A percentile compares a stretch with the other conserved stretches of the same genome.
These are phyloP conservation scores for Aulostomus chinensis DNA, from an alignment of 2,797 vertebrate species.

Conservation along the genomic window DNA sequence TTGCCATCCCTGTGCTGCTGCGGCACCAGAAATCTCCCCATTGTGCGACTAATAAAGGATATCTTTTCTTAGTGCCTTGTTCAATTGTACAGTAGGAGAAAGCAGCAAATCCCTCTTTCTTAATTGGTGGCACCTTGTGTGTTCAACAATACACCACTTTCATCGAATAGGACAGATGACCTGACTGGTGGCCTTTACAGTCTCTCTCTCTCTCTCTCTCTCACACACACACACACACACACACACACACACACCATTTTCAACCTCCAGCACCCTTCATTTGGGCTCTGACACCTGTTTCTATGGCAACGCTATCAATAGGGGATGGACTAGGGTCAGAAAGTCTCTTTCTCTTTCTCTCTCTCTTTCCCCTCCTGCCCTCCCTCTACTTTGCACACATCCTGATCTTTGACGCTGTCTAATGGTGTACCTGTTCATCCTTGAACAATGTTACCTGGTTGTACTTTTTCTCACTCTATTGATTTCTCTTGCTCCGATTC, in stretches of 20 bases:
- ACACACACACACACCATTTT: slow-evolving; percentile 28
- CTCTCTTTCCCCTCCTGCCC: slow-evolving; percentile 20
- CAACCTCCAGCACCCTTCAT: slow-evolving; percentile 65
- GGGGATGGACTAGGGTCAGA: slow-evolving; percentile 64
- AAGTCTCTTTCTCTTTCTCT: slow-evolving; percentile 37
- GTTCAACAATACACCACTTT: no score
- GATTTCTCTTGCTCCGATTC: slow-evolving; percentile 12
- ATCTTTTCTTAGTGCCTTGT: no score
- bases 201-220: slow-evolving; percentile 15
- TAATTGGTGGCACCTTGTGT: not conserved
- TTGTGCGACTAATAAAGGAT: no score
- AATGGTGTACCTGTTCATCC: slow-evolving; percentile 43
- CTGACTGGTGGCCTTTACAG: not conserved
- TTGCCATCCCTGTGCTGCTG: no score
- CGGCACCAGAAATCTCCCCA: no score
- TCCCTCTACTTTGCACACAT: slow-evolving; percentile 45
- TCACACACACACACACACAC: not conserved
- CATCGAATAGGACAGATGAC: slow-evolving; percentile 6
- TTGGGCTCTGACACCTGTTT: slow-evolving; percentile 66
- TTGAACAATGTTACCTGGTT: slow-evolving; percentile 13
- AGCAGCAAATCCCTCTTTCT: not conserved
- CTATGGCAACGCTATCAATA: slow-evolving; percentile 79
- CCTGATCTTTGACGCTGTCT: slow-evolving; percentile 66
- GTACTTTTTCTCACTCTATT: slow-evolving; percentile 21
- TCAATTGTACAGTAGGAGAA: not conserved